Percentiles rank a stretch among this genome's conserved stretches.
Conservation (phyloP, 2,888 invertebrate species). For the Macaria liturata region DNA sequence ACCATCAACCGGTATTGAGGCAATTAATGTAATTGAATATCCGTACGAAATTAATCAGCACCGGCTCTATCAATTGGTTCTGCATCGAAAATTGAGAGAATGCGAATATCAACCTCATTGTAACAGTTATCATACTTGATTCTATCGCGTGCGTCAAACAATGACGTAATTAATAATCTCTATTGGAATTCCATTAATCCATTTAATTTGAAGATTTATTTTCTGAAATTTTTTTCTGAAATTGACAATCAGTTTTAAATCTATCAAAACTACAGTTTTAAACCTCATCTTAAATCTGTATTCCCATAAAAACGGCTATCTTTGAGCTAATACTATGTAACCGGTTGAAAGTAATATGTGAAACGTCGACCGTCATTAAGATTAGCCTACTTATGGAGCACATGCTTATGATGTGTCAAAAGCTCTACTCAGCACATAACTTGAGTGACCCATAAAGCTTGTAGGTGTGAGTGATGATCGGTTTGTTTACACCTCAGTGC, state of each 20-base stretch:
- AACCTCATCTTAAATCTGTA: no score
- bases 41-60: slow-evolving; percentile 32
- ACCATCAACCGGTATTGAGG: slow-evolving; percentile 33
- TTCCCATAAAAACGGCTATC: no score
- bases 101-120: slow-evolving; percentile 14
- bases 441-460: slow-evolving; percentile 15
- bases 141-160: not conserved
- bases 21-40: slow-evolving; percentile 34
- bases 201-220: no score
- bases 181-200: no score
- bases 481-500: slow-evolving; percentile 31
- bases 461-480: slow-evolving; percentile 27
- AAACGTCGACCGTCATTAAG: no score
- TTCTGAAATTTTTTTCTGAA: no score
- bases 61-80: slow-evolving; percentile 31
- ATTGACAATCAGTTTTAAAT: no score
- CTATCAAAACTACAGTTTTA: no score
- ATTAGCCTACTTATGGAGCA: slow-evolving; percentile 8
- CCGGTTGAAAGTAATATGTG: no score
- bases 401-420: slow-evolving; percentile 8
- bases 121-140: no score
- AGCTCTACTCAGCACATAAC: slow-evolving; percentile 13
- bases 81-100: slow-evolving; percentile 23
- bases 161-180: not conserved
- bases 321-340: no score